Evolutionary conservation across 1,140 invertebrate genomes (phyloP).

Genomic region (Drosophila fuyamai): DNA sequence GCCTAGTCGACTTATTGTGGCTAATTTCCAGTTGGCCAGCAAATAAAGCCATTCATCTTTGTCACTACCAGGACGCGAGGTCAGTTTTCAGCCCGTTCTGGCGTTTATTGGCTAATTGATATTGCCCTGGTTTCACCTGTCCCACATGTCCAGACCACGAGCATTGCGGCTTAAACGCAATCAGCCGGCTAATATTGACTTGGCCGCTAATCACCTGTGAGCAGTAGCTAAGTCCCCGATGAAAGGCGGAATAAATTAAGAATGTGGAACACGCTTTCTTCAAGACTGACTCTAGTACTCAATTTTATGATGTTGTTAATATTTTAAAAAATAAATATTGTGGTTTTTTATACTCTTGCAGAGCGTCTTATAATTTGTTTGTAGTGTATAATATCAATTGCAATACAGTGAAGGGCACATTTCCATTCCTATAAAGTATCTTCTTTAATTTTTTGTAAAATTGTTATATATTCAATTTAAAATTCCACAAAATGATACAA

Average conservation of each 20-base stretch:
- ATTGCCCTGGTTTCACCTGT: conserved; percentile 21
- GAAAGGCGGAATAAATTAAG: neutral
- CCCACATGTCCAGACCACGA: neutral
- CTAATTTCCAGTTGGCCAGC: conserved; percentile 58
- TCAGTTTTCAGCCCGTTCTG: conserved; percentile 25
- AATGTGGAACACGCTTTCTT: neutral
- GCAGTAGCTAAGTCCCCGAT: conserved; percentile 1
- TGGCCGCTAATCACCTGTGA: conserved; percentile 22
- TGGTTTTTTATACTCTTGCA: no score
- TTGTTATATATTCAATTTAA: no score
- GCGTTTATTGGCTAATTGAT: conserved; percentile 43
- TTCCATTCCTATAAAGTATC: no score
- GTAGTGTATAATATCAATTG: no score
- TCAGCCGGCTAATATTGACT: conserved; percentile 45
- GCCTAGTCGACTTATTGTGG: conserved; percentile 43
- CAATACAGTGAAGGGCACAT: no score
- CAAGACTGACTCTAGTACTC: neutral
- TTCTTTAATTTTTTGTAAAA: no score
- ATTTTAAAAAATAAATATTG: no score
- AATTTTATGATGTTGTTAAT: no score
- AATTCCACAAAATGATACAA: no score
- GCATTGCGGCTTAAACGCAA: conserved; percentile 28
- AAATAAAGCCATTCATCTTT: conserved; percentile 67
- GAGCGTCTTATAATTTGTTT: no score
- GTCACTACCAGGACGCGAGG: conserved; percentile 40